phyloP scores from a whole-genome alignment of 2,888 invertebrate genomes.

The Stenodera caucasica region DNA sequence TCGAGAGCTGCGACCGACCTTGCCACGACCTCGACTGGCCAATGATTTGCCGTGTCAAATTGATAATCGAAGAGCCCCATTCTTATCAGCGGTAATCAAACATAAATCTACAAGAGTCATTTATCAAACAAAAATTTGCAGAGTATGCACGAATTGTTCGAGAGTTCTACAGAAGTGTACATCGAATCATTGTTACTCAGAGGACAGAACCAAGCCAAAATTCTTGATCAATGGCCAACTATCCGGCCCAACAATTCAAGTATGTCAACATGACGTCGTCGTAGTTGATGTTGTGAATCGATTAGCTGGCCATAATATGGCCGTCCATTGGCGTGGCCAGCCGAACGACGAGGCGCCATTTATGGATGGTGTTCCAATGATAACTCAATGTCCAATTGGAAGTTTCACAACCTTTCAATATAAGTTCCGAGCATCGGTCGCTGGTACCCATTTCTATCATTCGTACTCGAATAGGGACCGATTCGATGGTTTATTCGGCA shows the following conservation, averaged over 20 bases:
- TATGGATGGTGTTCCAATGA: slow-evolving; percentile 77
- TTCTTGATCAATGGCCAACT: slow-evolving; percentile 69
- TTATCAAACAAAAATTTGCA: slow-evolving; percentile 41
- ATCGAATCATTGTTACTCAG: slow-evolving; percentile 49
- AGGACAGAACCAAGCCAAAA: slow-evolving; percentile 66
- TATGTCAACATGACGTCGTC: slow-evolving; percentile 72
- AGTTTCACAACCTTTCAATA: slow-evolving; percentile 72
- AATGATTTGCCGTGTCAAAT: slow-evolving; percentile 76
- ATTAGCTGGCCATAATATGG: slow-evolving; percentile 67
- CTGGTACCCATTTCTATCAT: slow-evolving; percentile 76
- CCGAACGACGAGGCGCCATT: slow-evolving; percentile 67
- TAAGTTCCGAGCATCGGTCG: slow-evolving; percentile 66
- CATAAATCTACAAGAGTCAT: neutral
- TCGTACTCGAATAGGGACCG: slow-evolving; percentile 71
- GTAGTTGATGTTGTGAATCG: slow-evolving; percentile 73
- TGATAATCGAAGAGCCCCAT: slow-evolving; percentile 73
- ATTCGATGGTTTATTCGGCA: slow-evolving; percentile 71
- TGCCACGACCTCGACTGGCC: slow-evolving; percentile 78
- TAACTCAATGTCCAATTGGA: slow-evolving; percentile 75
- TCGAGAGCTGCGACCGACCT: slow-evolving; percentile 73
- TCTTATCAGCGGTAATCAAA: slow-evolving; percentile 34
- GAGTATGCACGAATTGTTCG: slow-evolving; percentile 69
- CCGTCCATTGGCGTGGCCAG: slow-evolving; percentile 82
- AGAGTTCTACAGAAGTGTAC: slow-evolving; percentile 34
- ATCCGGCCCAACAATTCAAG: slow-evolving; percentile 66